A percentile compares a stretch with the other conserved stretches of the same genome.
phyloP scores from a whole-genome alignment of 2,888 invertebrate species.

The Pyrgus malvae region DNA sequence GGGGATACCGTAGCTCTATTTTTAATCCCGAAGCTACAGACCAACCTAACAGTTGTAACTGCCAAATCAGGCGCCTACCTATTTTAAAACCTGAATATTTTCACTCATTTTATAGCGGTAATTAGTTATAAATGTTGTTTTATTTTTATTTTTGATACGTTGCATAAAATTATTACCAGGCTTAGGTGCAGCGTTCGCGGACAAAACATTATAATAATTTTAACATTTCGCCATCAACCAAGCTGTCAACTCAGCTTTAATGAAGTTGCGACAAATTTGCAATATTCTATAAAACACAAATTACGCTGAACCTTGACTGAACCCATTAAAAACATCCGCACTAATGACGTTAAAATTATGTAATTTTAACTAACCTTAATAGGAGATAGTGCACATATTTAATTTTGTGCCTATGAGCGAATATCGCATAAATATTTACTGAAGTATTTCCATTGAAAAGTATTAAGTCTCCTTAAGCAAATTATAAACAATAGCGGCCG shows the following conservation, averaged over 20 bases:
- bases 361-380: slow-evolving; percentile 4
- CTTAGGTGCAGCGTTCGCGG: not conserved
- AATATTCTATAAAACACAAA: slow-evolving; percentile 20
- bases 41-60: too few species aligned
- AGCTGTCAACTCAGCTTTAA: slow-evolving; percentile 14
- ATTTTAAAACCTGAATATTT: too few species aligned
- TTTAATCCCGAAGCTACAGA: too few species aligned
- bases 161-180: not conserved
- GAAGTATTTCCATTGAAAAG: too few species aligned
- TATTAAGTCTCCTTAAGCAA: too few species aligned
- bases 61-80: too few species aligned
- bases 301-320: slow-evolving; percentile 7
- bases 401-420: too few species aligned
- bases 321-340: slow-evolving; percentile 20
- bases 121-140: not conserved
- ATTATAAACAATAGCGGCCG: too few species aligned
- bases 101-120: too few species aligned
- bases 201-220: slow-evolving; percentile 16
- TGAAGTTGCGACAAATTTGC: slow-evolving; percentile 18
- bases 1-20: too few species aligned
- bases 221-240: slow-evolving; percentile 16
- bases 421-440: too few species aligned
- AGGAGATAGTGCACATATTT: not conserved
- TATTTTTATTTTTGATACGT: not conserved
- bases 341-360: slow-evolving; percentile 11